Conservation (phyloP, 2,888 invertebrate genomes). For the Vanessa cardui region DNA sequence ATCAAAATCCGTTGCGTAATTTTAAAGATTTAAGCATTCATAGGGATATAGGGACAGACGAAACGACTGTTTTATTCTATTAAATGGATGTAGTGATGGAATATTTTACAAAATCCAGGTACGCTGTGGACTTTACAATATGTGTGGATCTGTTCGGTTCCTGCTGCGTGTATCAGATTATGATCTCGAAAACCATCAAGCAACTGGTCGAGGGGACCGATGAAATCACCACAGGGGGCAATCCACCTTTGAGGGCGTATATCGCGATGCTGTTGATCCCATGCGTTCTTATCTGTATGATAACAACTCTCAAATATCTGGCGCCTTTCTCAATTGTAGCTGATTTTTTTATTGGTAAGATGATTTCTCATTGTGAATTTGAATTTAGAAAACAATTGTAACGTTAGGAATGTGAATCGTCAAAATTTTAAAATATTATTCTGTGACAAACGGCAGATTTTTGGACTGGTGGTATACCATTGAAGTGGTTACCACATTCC, state of each 20-base stretch:
- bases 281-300: constrained; percentile 54
- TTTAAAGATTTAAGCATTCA: too few species aligned
- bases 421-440: too few species aligned
- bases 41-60: too few species aligned
- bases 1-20: too few species aligned
- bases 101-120: constrained; percentile 39
- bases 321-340: constrained; percentile 61
- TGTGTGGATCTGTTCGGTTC: constrained; percentile 52
- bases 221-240: constrained; percentile 35
- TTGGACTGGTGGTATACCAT: too few species aligned
- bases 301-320: constrained; percentile 55
- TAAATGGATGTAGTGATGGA: too few species aligned
- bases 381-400: too few species aligned
- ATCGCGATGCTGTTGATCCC: constrained; percentile 51
- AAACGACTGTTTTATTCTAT: too few species aligned
- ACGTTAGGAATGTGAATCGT: too few species aligned
- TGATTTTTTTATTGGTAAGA: constrained; percentile 55
- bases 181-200: constrained; percentile 51
- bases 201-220: constrained; percentile 51
- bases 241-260: constrained; percentile 44
- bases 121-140: constrained; percentile 51
- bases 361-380: neutral
- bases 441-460: too few species aligned
- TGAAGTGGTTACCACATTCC: too few species aligned
- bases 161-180: constrained; percentile 55